Conservation (phyloP, 1,140 invertebrate genomes). For the Apis laboriosa region DNA sequence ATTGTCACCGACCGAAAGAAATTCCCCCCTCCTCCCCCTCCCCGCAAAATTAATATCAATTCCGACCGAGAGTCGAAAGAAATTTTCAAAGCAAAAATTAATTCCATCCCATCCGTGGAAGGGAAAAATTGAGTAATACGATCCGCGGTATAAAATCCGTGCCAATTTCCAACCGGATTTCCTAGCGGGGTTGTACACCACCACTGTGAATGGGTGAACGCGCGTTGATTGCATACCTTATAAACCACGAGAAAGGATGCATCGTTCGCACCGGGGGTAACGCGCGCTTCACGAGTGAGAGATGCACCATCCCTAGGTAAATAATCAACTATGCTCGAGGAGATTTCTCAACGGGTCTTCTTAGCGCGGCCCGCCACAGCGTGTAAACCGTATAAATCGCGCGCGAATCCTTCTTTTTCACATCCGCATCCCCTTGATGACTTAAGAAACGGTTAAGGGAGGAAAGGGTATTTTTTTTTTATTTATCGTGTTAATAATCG, state of each 20-base stretch:
- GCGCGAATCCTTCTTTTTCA: neutral
- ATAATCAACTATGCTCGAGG: conserved; percentile 59
- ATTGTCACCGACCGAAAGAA: neutral
- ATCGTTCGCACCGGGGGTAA: conserved; percentile 38
- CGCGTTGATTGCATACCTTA: conserved; percentile 50
- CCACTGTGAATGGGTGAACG: conserved; percentile 35
- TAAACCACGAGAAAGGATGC: conserved; percentile 54
- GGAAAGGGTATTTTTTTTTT: too few relatives aligned
- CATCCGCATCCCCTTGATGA: too few relatives aligned
- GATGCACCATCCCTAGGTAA: conserved; percentile 23
- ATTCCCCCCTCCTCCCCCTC: neutral
- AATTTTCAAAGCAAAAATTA: conserved; percentile 7
- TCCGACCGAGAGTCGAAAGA: neutral
- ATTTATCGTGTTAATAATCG: conserved; percentile 26
- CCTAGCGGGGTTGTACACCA: conserved; percentile 50
- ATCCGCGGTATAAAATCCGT: conserved; percentile 42
- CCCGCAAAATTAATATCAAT: neutral
- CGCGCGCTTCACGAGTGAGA: conserved; percentile 41
- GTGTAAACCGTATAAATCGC: conserved; percentile 21
- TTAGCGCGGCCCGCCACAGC: too few relatives aligned
- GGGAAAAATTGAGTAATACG: conserved; percentile 33
- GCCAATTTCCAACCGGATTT: conserved; percentile 55
- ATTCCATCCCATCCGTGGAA: neutral
- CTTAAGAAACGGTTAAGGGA: neutral
- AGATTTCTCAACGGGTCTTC: conserved; percentile 56